phyloP scores from a whole-genome alignment of 1,140 invertebrate genomes.

The Pachypeltis micranthus region DNA sequence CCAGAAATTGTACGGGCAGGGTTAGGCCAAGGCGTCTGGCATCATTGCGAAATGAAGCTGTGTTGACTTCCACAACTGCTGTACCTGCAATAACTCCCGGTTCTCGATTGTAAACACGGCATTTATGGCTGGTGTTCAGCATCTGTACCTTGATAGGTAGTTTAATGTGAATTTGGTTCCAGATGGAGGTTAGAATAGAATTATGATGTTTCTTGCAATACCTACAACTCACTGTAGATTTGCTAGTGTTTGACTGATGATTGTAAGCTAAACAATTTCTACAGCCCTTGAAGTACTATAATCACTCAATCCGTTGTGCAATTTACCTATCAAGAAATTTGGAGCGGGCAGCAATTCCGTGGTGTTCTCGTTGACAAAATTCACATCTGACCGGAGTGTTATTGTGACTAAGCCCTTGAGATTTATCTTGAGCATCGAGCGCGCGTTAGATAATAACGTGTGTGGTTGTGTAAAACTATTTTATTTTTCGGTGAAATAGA shows the following conservation, averaged over 20 bases:
- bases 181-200: background rate
- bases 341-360: background rate
- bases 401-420: background rate
- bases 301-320: background rate
- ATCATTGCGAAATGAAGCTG: background rate
- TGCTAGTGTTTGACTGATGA: background rate
- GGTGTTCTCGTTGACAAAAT: background rate
- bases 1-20: background rate
- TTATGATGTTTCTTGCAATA: background rate
- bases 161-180: background rate
- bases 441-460: background rate
- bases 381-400: background rate
- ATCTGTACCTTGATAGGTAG: background rate
- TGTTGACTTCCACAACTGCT: background rate
- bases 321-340: background rate
- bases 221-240: background rate
- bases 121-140: background rate
- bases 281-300: background rate
- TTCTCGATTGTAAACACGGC: background rate
- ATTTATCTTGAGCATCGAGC: background rate
- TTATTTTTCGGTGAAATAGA: background rate
- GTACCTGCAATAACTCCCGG: background rate
- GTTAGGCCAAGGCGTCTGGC: background rate
- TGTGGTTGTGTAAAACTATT: background rate
- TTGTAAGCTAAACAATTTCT: background rate